These are phyloP conservation scores for Actinostola sp. DNA, from an alignment of 92 coral and sea anemone species.

Conservation along the genomic window DNA sequence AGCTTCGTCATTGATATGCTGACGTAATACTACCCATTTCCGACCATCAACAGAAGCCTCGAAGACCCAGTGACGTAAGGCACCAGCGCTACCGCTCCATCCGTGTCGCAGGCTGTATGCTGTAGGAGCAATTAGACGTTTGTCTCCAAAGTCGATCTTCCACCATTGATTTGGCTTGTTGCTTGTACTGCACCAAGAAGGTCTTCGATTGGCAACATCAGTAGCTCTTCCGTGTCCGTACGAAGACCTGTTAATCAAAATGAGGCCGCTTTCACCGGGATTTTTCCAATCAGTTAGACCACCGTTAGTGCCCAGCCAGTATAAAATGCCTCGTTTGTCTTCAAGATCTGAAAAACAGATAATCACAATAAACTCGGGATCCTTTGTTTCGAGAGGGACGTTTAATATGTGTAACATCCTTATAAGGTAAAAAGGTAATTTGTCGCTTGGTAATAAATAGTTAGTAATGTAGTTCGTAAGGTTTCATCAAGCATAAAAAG, in stretches of 20 bases:
- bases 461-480: too few relatives aligned
- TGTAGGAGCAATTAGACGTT: conserved; percentile 54
- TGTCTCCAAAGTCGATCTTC: conserved; percentile 81
- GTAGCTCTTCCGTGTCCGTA: conserved; percentile 79
- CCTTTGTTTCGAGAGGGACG: too few relatives aligned
- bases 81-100: conserved; percentile 71
- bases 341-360: conserved; percentile 43
- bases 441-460: too few relatives aligned
- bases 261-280: conserved; percentile 64
- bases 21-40: conserved; percentile 56
- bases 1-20: conserved; percentile 66
- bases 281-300: conserved; percentile 68
- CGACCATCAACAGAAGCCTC: conserved; percentile 76
- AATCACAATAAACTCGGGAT: too few relatives aligned
- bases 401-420: too few relatives aligned
- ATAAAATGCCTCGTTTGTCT: conserved; percentile 65
- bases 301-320: conserved; percentile 78
- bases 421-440: too few relatives aligned
- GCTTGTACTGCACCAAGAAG: conserved; percentile 75
- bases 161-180: conserved; percentile 81
- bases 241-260: conserved; percentile 68
- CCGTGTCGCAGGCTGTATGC: conserved; percentile 73
- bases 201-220: conserved; percentile 72
- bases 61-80: conserved; percentile 73
- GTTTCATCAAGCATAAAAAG: too few relatives aligned